Base-by-base conservation (phyloP, 1,140 invertebrate species). In the Coptotermes formosanus region DNA sequence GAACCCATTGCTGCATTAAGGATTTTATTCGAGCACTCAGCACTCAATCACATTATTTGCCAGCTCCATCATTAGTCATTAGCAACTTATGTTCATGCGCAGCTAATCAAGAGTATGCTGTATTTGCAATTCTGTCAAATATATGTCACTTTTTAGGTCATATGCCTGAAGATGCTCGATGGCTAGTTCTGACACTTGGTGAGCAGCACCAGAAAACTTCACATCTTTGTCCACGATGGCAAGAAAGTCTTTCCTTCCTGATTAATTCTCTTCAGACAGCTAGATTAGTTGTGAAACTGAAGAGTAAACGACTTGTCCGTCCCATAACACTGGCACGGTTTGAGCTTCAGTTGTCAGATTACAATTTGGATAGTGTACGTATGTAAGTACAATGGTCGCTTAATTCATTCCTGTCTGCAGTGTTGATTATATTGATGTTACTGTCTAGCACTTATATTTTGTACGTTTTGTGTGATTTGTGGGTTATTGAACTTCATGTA, bases 201-300 rank as follows among this genome's bases (percentile, higher is more conserved):
- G 90, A 92, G 82, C 90, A 92, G 86, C 91, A 90, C 82, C 88
- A 91, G 23, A 90, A 92, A 81, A 92, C 91, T n/a, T 86, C 90
- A 9, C 90, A 91, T 59, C 88, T 92, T 16, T 89, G 85, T 43
- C 84, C 89, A 11, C 89, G 89, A 12, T 93, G 92, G 92, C 90
- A 91, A 82, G 92, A 93, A 86, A 90, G 91, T 85, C 90, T 91
- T 52, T 92, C 92, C 52, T 93, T 93, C 87, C 89, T 93, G 75
- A 91, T 93, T 23, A 90, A 91, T 82, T 88, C 90, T 43, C 88
- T 92, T 69, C 90, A 91, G 19, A 92, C 90, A 85, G 92, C 93
- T 84, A 91, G 90, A 87, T 90, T 92, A 44, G 87, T 88, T 21
- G 89, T 92, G 85, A 91, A 92, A 87, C 87, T 92, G 45, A 93